Base-by-base conservation (phyloP, 2,113 vertebrate species). In the Menidia beryllina region DNA sequence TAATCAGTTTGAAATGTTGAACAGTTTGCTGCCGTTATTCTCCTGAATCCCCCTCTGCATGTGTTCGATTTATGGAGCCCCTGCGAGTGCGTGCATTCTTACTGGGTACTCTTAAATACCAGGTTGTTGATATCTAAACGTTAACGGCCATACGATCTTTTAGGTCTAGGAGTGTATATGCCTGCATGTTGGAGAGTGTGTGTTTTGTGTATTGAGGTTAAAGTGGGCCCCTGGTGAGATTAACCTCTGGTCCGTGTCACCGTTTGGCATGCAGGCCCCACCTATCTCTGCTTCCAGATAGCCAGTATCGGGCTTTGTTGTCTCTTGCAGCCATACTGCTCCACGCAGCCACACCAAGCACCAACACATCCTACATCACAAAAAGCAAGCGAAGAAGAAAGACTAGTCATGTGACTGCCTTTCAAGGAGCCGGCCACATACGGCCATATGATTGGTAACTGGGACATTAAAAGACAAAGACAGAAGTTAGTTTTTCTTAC, bases 261-360 rank as follows among this genome's bases (percentile, higher is more conserved):
- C 82, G 87, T 94, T 94, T 93, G 93, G 92, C 91, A 93, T 92
- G 89, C 86, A 92, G 88, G 91, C 92, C 92, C 91, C 92, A 91
- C 93, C 93, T 92, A 82, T 91, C 92, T 75, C 86, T 82, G 85
- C 88, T 89, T 84, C 85, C 82, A 90, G 91, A 92, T 91, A 89
- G 91, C 88, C 91, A 89, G 85, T 92, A 93, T 92, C 89, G 77
- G 87, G 90, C 92, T 95, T 96, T 96, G 94, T 96, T n/a, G 94
- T 94, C 85, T 94, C 81, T 85, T 87, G 87, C 86, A 91, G 89
- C 75, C 75, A 87, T 87, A 87, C 81, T 69, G n/a, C 43, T 15
- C 67, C 60, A 56, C 62, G 45, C 27, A 39, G 55, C 58, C 17
- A 39, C 69, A 56, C 67, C 79, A 59, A 26, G 66, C 57, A 15